Evolutionary conservation across 35 echinoderm and acorn worm species (phyloP), one percentile per base, ranked within the genome.

Genomic region (Apostichopus parvimensis): DNA sequence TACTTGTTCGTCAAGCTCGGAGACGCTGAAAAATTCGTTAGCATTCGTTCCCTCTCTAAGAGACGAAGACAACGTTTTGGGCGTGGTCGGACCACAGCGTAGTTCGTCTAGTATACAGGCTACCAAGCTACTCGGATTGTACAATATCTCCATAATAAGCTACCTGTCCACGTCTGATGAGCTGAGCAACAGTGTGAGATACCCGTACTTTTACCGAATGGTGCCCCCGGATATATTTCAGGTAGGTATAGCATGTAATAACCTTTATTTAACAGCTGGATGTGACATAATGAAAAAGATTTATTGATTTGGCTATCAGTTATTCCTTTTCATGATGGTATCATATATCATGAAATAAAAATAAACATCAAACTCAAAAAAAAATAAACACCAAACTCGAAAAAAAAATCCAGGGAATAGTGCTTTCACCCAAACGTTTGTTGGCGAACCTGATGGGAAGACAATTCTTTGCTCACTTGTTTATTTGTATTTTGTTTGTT

Each of bases 1-100:
- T 79, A 98, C 96, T 4, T 98, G 96, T 80, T 94, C 92, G 9
- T 95, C 91, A 54, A 88, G 89, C 6, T 86, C 96, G 6, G 88
- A 70, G 53, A 94, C 96, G 6, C 66, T 98, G 18, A 77, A 93
- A 28, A 86, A 92, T 22, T 86, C 92, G 11, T 85, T 98, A 8
- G 93, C 94, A 55, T 95, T 95, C 24, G 95, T 94, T 6, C 94
- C 94, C 12, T 28, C 78, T 9, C 90, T 92, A 76, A 73, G 94
- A 5, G 14, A 22, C 9, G 18, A 53, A 73, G 68, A 13, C 34
- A 57, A 52, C 22, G 60, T 52, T 9, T 34, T 81, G 52, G 85
- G 92, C 8, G 84, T 93, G 56, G 92, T 93, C 45, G 92, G 92
- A 87, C 53, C 92, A 21, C 82, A 87, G 53, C 64, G 92, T 8